Percentiles rank a stretch among this genome's conserved stretches.
phyloP scores from a whole-genome alignment of 2,797 vertebrate genomes.

The Enteromius paludinosus region DNA sequence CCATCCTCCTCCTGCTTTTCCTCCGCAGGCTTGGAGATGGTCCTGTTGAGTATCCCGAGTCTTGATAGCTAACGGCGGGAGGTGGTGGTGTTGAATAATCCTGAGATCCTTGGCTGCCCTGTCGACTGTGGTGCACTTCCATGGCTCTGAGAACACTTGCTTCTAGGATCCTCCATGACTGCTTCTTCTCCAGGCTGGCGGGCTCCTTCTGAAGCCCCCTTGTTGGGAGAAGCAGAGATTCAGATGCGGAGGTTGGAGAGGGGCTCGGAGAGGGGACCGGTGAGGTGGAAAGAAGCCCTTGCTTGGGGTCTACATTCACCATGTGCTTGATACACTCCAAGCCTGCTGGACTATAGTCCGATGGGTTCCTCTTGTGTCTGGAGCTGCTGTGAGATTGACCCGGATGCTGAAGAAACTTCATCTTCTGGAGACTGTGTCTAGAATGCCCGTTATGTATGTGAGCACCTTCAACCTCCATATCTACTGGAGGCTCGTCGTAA shows the following conservation, averaged over 20 bases:
- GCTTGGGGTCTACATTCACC: conserved; percentile 86
- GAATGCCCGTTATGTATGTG: conserved; percentile 75
- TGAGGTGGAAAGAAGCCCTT: conserved; percentile 67
- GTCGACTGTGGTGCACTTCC: conserved; percentile 85
- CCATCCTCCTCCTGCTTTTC: conserved; percentile 85
- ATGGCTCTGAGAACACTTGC: conserved; percentile 85
- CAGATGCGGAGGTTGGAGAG: conserved; percentile 60
- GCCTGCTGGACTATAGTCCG: conserved; percentile 89
- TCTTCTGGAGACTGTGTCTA: conserved; percentile 79
- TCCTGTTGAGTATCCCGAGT: conserved; percentile 91
- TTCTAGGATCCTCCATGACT: conserved; percentile 86
- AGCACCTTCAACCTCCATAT: conserved; percentile 87
- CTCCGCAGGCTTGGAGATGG: conserved; percentile 88
- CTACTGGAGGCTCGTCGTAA: conserved; percentile 88
- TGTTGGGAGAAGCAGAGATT: conserved; percentile 63
- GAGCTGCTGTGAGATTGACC: conserved; percentile 72
- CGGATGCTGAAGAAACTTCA: conserved; percentile 81
- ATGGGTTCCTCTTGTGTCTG: conserved; percentile 80
- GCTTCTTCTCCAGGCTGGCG: conserved; percentile 83
- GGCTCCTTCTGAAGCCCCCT: conserved; percentile 68
- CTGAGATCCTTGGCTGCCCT: conserved; percentile 85
- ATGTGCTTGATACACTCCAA: conserved; percentile 93
- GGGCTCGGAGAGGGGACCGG: conserved; percentile 69
- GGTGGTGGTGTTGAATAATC: conserved; percentile 80
- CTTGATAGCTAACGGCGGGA: conserved; percentile 83